Evolutionary conservation across 2,113 vertebrate genomes (phyloP), one percentile per base, ranked within the genome.

Genomic region (Scomber scombrus): DNA sequence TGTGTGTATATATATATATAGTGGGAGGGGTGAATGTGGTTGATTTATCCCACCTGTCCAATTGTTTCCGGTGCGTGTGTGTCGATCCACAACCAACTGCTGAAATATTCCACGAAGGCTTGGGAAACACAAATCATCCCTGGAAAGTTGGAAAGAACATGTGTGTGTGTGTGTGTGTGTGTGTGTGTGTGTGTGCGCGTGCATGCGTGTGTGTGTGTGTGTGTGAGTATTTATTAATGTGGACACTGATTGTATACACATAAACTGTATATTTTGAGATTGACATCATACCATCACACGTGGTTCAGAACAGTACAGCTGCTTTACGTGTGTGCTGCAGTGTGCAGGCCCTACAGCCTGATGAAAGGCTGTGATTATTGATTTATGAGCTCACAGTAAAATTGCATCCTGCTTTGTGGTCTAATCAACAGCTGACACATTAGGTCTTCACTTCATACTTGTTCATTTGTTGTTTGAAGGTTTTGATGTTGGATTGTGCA

Each of bases 31-130:
- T 64, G 49, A 80, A 69, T 65, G 82, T 56, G 65, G 49, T 58
- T 86, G 86, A 89, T 86, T 86, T 85, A 89, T 90, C 58, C 90
- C 84, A 90, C 90, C 88, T 91, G 89, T 91, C 80, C 79, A 58
- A 66, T 90, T 88, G 87, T 90, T 92, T 91, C 92, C 90, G 65
- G 82, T 70, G 72, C 15, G 43, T 76, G 64, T 43, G 14, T 62
- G 70, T 73, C 31, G 26, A 57, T 82, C 81, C 61, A 55, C n/a
- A 9, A 80, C 73, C 69, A 76, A 80, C 66, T 74, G 66, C 66
- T 89, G 75, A 87, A 82, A 88, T 88, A 72, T 89, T 85, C 89
- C 83, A 84, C 69, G 66, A 91, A 89, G 79, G 61, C 85, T 75
- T 71, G 69, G 68, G 85, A 86, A 77, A 69, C 23, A 51, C 46